phyloP scores from a whole-genome alignment of 1,140 invertebrate species.

The Procambarus clarkii region DNA sequence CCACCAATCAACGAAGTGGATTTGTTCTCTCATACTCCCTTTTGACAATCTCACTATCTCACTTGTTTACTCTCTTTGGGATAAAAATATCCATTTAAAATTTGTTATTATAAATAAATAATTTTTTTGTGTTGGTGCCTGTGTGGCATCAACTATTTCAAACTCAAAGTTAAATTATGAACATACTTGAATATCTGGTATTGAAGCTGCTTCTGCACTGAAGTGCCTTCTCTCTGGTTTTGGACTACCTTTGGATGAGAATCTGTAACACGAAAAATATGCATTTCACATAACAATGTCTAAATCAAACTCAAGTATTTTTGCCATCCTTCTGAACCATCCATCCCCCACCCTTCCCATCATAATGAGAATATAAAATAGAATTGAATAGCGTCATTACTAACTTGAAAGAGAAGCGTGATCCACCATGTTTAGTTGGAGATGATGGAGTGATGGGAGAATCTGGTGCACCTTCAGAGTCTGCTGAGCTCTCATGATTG shows the following conservation, averaged over 20 bases:
- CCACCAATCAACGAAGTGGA: too few species aligned
- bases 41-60: too few species aligned
- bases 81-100: too few species aligned
- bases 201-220: conserved; percentile 91
- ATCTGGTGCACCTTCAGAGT: conserved; percentile 76
- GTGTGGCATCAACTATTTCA: background rate
- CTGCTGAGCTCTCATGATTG: conserved; percentile 73
- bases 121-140: too few species aligned
- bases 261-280: conserved; percentile 41
- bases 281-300: conserved; percentile 3
- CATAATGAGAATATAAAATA: background rate
- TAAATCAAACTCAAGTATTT: conserved; percentile 14
- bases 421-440: conserved; percentile 83
- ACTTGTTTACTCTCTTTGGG: too few species aligned
- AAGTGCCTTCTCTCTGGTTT: conserved; percentile 88
- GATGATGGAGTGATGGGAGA: conserved; percentile 85
- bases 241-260: conserved; percentile 76
- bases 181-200: conserved; percentile 90
- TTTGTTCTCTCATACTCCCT: too few species aligned
- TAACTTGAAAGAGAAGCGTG: conserved; percentile 70
- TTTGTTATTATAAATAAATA: too few species aligned
- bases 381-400: conserved; percentile 2
- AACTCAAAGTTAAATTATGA: background rate
- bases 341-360: background rate
- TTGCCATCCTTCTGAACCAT: too few species aligned